phyloP scores from a whole-genome alignment of 2,888 invertebrate genomes.

The Parnassius orleans region DNA sequence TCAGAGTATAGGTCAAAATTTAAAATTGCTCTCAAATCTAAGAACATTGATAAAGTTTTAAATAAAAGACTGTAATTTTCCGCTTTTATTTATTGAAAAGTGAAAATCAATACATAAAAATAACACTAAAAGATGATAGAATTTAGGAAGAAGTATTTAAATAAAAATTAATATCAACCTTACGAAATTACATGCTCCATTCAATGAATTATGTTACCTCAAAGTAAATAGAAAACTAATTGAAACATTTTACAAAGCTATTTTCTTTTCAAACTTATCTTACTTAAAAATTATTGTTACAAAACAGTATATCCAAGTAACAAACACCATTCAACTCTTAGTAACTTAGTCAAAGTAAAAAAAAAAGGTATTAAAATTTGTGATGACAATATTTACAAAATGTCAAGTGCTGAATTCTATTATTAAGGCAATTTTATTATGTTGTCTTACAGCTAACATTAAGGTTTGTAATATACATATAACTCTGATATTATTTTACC shows the following conservation, averaged over 20 bases:
- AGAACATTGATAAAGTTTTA: not conserved
- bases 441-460: slow-evolving; percentile 16
- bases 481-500: slow-evolving; percentile 24
- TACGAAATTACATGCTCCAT: slow-evolving; percentile 46
- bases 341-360: slow-evolving; percentile 7
- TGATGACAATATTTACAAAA: slow-evolving; percentile 27
- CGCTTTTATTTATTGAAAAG: slow-evolving; percentile 72
- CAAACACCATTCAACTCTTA: slow-evolving; percentile 4
- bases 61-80: slow-evolving; percentile 38
- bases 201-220: not conserved
- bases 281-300: slow-evolving; percentile 35
- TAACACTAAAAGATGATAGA: slow-evolving; percentile 55
- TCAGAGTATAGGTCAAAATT: not conserved
- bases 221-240: not conserved
- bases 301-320: slow-evolving; percentile 15
- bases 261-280: slow-evolving; percentile 38
- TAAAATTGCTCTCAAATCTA: not conserved
- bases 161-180: slow-evolving; percentile 64
- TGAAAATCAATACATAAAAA: slow-evolving; percentile 75
- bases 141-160: slow-evolving; percentile 59
- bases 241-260: slow-evolving; percentile 8
- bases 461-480: slow-evolving; percentile 1
- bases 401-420: slow-evolving; percentile 17
- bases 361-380: slow-evolving; percentile 16
- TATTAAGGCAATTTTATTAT: slow-evolving; percentile 19